Evolutionary conservation across 2,113 vertebrate species (phyloP).

Genomic region (Gymnogyps californianus): DNA sequence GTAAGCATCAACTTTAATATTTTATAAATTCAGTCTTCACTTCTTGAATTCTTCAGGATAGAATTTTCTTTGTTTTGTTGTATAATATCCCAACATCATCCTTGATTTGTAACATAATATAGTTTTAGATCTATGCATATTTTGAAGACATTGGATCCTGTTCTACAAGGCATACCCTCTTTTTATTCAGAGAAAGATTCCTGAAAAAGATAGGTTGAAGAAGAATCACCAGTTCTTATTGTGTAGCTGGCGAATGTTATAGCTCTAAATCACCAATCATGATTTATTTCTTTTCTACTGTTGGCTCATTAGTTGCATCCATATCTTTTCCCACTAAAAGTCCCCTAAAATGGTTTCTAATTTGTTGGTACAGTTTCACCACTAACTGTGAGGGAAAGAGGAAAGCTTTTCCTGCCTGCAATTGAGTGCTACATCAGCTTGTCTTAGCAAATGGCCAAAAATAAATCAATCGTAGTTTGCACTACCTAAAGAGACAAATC

Average conservation of each 20-base stretch:
- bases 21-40: neutral
- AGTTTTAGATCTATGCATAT: neutral
- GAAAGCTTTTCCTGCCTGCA: neutral
- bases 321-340: neutral
- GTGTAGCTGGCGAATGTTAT: neutral
- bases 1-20: neutral
- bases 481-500: slow-evolving; percentile 35
- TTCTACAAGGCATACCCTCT: neutral
- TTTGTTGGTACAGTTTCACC: slow-evolving; percentile 1
- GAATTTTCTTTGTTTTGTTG: neutral
- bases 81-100: neutral
- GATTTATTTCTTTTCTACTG: neutral
- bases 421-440: slow-evolving; percentile 19
- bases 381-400: neutral
- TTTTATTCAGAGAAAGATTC: neutral
- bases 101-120: neutral
- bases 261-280: neutral
- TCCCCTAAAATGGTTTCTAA: slow-evolving; percentile 23
- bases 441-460: slow-evolving; percentile 33
- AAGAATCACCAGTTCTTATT: neutral
- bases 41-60: neutral
- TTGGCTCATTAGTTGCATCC: neutral
- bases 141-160: neutral
- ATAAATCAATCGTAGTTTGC: slow-evolving; percentile 31
- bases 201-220: neutral